phyloP scores from a whole-genome alignment of 2,113 vertebrate genomes.

The Phylloscopus trochiloides region DNA sequence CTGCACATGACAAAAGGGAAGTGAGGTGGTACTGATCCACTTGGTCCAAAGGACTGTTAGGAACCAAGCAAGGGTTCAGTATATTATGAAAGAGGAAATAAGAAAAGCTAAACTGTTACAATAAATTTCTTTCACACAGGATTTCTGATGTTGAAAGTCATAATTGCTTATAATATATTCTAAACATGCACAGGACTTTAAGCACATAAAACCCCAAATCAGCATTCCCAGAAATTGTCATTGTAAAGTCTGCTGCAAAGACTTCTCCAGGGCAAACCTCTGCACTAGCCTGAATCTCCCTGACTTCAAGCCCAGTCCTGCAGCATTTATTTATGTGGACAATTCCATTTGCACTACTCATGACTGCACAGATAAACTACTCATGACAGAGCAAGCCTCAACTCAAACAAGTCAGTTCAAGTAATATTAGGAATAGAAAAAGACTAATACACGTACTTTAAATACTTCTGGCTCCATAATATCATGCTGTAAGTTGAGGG shows the following conservation, averaged over 20 bases:
- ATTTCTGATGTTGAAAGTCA: not conserved
- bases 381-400: not conserved
- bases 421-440: not conserved
- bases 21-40: not conserved
- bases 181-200: not conserved
- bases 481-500: not conserved
- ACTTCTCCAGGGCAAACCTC: not conserved
- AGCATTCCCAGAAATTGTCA: not conserved
- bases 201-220: not conserved
- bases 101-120: not conserved
- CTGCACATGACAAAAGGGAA: not conserved
- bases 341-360: constrained; percentile 31
- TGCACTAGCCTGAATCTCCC: not conserved
- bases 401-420: constrained; percentile 3
- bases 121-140: not conserved
- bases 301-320: constrained; percentile 37
- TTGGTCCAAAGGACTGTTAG: not conserved
- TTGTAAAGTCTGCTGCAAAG: not conserved
- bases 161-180: not conserved
- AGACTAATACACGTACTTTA: not conserved
- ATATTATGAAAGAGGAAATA: not conserved
- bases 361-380: constrained; percentile 3
- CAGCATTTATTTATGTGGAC: not conserved
- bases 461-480: not conserved
- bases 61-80: not conserved